These are phyloP conservation scores for Melanogrammus aeglefinus DNA, from an alignment of 2,797 vertebrate genomes.

Conservation along the genomic window DNA sequence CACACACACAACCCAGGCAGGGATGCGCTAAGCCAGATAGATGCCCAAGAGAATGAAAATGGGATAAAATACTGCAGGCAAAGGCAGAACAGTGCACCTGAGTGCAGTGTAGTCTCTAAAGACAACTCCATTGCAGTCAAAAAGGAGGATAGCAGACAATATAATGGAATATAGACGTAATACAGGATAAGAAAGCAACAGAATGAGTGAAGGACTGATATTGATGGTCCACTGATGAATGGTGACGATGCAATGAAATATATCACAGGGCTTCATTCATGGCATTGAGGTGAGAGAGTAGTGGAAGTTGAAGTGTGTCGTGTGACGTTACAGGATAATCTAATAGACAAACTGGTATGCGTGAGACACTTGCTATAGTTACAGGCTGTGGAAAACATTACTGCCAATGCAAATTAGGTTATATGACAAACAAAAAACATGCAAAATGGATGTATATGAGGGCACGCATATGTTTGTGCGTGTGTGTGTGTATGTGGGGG, in stretches of 20 bases:
- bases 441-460: neutral
- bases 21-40: constrained; percentile 45
- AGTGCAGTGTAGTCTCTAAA: constrained; percentile 53
- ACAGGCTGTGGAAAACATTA: constrained; percentile 44
- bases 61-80: constrained; percentile 56
- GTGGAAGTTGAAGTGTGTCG: constrained; percentile 48
- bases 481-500: neutral
- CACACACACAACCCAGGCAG: constrained; percentile 15
- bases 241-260: constrained; percentile 55
- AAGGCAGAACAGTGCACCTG: constrained; percentile 53
- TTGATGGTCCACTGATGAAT: constrained; percentile 51
- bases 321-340: constrained; percentile 44
- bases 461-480: too few species aligned
- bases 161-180: constrained; percentile 26
- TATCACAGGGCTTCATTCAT: constrained; percentile 38
- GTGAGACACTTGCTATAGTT: constrained; percentile 20
- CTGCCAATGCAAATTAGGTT: neutral
- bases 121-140: constrained; percentile 47
- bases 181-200: constrained; percentile 43
- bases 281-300: constrained; percentile 36
- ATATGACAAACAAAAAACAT: neutral
- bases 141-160: constrained; percentile 52
- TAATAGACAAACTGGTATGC: constrained; percentile 35
- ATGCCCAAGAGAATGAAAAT: constrained; percentile 59
- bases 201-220: constrained; percentile 58